Percentiles rank a stretch among this genome's conserved stretches.
phyloP scores from a whole-genome alignment of 2,888 invertebrate species.

The Gymnosoma rotundatum region DNA sequence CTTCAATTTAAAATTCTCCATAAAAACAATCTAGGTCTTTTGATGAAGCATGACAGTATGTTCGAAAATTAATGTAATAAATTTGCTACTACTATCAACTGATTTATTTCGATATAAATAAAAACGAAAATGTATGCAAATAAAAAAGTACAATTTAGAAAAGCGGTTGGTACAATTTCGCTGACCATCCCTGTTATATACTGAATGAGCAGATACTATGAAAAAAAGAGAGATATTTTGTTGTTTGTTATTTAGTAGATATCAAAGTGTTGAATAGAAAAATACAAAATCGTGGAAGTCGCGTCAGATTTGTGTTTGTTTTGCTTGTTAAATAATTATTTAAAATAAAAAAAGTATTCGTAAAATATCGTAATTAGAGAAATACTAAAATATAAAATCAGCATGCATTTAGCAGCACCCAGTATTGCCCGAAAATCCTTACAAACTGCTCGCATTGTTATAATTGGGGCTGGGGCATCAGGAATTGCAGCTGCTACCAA shows the following conservation, averaged over 20 bases:
- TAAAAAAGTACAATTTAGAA: too few species aligned
- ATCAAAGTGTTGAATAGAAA: not conserved
- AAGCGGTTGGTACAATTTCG: too few species aligned
- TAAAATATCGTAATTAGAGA: not conserved
- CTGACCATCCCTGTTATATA: not conserved
- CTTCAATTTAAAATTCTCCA: too few species aligned
- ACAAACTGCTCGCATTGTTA: conserved; percentile 77
- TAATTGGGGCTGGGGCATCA: conserved; percentile 81
- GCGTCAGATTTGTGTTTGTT: not conserved
- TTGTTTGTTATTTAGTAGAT: not conserved
- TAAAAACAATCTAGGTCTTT: too few species aligned
- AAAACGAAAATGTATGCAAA: too few species aligned
- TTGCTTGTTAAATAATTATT: too few species aligned
- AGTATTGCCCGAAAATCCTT: conserved; percentile 35
- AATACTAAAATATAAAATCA: not conserved
- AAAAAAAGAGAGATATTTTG: not conserved
- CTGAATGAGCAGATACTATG: not conserved
- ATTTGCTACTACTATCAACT: too few species aligned
- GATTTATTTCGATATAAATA: too few species aligned
- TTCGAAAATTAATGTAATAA: too few species aligned
- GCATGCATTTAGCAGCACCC: not conserved
- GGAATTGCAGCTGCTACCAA: conserved; percentile 81
- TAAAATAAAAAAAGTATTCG: too few species aligned
- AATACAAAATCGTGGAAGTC: not conserved
- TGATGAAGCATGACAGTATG: too few species aligned